Conservation (phyloP, 1,140 invertebrate species). For the Drosophila micromelanica region DNA sequence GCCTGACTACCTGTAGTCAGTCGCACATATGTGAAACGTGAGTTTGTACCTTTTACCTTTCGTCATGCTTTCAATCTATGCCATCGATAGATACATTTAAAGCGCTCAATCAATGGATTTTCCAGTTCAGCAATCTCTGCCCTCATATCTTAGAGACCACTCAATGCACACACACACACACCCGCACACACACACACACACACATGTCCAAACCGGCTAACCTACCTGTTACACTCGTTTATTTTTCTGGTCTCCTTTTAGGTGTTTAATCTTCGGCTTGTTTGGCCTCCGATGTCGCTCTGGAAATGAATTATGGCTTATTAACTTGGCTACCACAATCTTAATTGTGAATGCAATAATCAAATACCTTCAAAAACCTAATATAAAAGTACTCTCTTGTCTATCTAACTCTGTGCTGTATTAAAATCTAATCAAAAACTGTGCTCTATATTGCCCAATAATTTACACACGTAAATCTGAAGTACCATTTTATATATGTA, state of each 20-base stretch:
- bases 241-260: slow-evolving; percentile 9
- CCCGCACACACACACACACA: background rate
- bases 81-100: slow-evolving; percentile 54
- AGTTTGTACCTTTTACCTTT: slow-evolving; percentile 25
- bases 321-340: slow-evolving; percentile 13
- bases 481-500: background rate
- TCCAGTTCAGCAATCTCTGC: slow-evolving; percentile 24
- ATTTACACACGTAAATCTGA: background rate
- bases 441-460: background rate
- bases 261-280: slow-evolving; percentile 24
- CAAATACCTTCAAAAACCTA: slow-evolving; percentile 17
- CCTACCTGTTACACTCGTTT: slow-evolving; percentile 75
- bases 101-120: slow-evolving; percentile 53
- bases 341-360: slow-evolving; percentile 44
- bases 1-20: background rate
- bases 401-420: too few relatives aligned
- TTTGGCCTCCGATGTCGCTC: background rate
- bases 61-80: slow-evolving; percentile 49
- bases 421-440: slow-evolving; percentile 3
- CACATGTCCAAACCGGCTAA: slow-evolving; percentile 22
- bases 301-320: slow-evolving; percentile 9
- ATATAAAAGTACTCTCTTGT: background rate
- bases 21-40: slow-evolving; percentile 8
- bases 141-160: slow-evolving; percentile 31
- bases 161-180: slow-evolving; percentile 19